Conservation (phyloP, 2,113 vertebrate species). For the Sebastes fasciatus region DNA sequence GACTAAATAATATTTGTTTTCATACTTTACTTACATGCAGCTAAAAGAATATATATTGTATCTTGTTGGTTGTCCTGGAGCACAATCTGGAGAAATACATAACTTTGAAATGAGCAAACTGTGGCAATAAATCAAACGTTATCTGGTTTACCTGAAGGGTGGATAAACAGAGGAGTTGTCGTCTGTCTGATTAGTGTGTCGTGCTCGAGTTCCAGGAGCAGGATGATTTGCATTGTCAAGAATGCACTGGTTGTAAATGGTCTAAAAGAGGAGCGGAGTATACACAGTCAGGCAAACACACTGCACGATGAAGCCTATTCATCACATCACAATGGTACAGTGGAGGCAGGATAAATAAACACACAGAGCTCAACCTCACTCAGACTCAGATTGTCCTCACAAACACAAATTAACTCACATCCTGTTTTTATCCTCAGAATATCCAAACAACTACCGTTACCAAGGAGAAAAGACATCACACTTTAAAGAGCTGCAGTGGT, state of each 20-base stretch:
- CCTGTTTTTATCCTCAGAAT: not conserved
- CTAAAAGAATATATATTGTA: not conserved
- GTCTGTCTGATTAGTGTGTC: constrained; percentile 28
- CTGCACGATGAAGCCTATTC: not conserved
- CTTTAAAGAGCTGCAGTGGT: not conserved
- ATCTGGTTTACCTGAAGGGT: constrained; percentile 67
- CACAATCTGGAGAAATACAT: not conserved
- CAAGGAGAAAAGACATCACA: not conserved
- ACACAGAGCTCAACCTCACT: not conserved
- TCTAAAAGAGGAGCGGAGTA: constrained; percentile 82
- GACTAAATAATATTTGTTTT: not conserved
- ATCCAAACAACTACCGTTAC: not conserved
- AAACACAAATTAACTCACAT: not conserved
- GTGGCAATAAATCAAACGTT: not conserved
- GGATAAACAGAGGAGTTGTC: constrained; percentile 38
- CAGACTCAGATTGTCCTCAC: not conserved
- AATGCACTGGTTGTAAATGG: constrained; percentile 92
- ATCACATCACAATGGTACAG: not conserved
- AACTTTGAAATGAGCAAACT: not conserved
- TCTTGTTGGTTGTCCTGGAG: not conserved
- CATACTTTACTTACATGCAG: not conserved
- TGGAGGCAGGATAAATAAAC: not conserved
- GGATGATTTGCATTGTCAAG: constrained; percentile 62
- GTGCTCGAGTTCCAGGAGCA: constrained; percentile 2
- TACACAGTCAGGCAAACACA: constrained; percentile 19